Evolutionary conservation across 2,113 vertebrate species (phyloP), one percentile per base, ranked within the genome.

Genomic region (Prolemur simus): DNA sequence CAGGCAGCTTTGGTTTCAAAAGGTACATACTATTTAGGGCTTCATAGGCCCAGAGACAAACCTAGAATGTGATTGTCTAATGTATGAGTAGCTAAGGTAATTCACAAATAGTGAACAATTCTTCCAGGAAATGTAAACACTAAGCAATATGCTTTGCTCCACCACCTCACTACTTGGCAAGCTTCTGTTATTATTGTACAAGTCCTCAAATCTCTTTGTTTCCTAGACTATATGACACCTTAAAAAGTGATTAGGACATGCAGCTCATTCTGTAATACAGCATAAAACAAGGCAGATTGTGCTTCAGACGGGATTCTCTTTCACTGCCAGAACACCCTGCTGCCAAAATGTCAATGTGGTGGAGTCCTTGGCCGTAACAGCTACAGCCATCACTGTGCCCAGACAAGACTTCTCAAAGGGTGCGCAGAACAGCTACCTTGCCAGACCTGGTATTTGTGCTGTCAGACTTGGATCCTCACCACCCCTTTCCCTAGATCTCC

Each of bases 111-210:
- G 90, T 80, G 73, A 91, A 58, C 76, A 85, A 83, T 49, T 97
- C 94, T 96, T 91, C 87, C 82, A 90, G 97, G 88, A 97, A 97
- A 93, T 94, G 91, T 96, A 97, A 98, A 98, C 94, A 97, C 52
- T 34, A 94, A 95, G 93, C 94, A 96, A 80, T 83, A 64, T 85
- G 77, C 85, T 63, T 85, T 96, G 87, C 45, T 54, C 95, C 49
- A 29, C 87, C 84, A 87, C 88, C 63, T 95, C 84, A 92, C 91
- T 95, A 71, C 45, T 87, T 91, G 91, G 88, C 82, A 96, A 89
- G 58, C 42, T 91, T 94, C 96, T 94, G 80, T 89, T 77, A 21
- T 82, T 85, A 73, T 77, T 76, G 49, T 87, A 78, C 78, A 95
- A 54, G 52, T 87, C 64, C 47, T 37, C 39, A 20, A 52, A 74